Base-by-base conservation (phyloP, 23 tunicate genomes). In the Halocynthia roretzi region DNA sequence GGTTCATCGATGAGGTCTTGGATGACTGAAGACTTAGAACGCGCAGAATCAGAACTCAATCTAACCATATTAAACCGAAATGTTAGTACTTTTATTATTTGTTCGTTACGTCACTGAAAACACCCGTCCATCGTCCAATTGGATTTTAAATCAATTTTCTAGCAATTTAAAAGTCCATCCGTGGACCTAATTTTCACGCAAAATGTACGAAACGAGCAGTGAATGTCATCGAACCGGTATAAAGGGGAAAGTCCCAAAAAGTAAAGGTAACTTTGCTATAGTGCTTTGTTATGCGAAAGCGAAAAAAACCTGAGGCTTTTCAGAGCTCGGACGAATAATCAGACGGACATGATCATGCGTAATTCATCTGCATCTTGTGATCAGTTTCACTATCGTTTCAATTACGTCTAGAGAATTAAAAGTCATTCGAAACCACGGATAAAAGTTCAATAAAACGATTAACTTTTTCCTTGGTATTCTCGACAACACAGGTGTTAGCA, bases 1-100 rank as follows among this genome's bases (percentile, higher is more conserved):
- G 70, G 48, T 20, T 20, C 70, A 20, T 20, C 70, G 0, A 9
- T 48, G 31, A 65, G 70, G 31, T 11, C n/a, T 48, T 65, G 70
- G 70, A 65, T 48, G 9, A 48, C 31, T 15, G 70, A 65, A 65
- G 31, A 48, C 31, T 15, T 65, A 6, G 31, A 65, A 65, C 70
- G 19, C 10, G 70, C 70, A 20, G 70, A 65, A 65, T 9, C n/a
- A 48, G 70, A 65, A 65, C 31, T 65, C 1, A 65, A 65, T 65
- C 31, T 65, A 65, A 15, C 22, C 10, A 20, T 65, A 9, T 48
- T 65, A 5, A 40, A 65, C 9, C 15, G n/a, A 0, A 20, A 40
- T 5, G 70, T 65, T 0, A 65, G 70, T 14, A 14, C 15, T 58
- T n/a, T 14, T 14, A 1, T 58, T 2, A 1, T 58, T 58, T 2